Conservation (phyloP, 1,140 invertebrate species). For the Leptopilina clavipes region DNA sequence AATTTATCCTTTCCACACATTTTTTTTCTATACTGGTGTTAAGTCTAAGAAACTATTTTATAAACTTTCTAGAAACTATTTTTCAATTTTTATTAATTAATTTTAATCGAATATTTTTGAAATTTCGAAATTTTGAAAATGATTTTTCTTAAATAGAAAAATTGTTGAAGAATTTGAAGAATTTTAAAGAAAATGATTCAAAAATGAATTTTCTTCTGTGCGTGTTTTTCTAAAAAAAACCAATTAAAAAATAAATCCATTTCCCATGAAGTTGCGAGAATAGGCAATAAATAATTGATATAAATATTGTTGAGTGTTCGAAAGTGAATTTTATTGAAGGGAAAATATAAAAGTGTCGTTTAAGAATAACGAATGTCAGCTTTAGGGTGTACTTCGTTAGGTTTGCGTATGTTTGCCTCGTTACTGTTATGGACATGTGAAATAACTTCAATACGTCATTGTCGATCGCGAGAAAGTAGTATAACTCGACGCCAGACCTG, state of each 20-base stretch:
- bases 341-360: slow-evolving; percentile 12
- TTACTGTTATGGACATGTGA: slow-evolving; percentile 21
- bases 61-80: too few relatives aligned
- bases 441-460: slow-evolving; percentile 32
- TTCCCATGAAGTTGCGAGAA: neutral
- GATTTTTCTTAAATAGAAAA: too few relatives aligned
- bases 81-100: too few relatives aligned
- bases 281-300: slow-evolving; percentile 21
- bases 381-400: slow-evolving; percentile 16
- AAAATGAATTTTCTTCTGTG: too few relatives aligned
- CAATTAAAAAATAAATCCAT: slow-evolving; percentile 4
- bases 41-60: neutral
- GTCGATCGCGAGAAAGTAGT: slow-evolving; percentile 29
- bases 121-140: too few relatives aligned
- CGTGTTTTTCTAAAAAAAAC: too few relatives aligned
- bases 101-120: too few relatives aligned
- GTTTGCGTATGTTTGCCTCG: slow-evolving; percentile 23
- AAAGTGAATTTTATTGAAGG: slow-evolving; percentile 7
- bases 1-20: neutral
- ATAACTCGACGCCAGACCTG: slow-evolving; percentile 14
- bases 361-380: slow-evolving; percentile 26
- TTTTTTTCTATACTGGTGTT: neutral
- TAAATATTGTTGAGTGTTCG: neutral
- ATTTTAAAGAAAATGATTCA: too few relatives aligned
- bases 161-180: too few relatives aligned